Conservation (phyloP, 2,797 vertebrate genomes). For the Artibeus lituratus region DNA sequence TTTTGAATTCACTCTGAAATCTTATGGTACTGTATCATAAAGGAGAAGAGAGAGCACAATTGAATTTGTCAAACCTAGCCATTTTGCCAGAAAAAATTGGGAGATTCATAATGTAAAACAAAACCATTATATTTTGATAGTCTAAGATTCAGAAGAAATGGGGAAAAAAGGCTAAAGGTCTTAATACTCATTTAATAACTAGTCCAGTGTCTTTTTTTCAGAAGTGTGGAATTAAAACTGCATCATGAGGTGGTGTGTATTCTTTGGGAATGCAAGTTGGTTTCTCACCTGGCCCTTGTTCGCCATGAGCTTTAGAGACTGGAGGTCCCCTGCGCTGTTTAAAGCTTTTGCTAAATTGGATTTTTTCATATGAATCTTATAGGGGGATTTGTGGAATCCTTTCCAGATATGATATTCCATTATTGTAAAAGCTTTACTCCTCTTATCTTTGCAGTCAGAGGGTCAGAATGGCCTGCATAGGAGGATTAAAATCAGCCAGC, state of each 20-base stretch:
- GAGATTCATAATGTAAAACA: background rate
- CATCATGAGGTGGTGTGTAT: background rate
- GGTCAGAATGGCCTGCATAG: conserved; percentile 64
- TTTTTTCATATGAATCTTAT: conserved; percentile 64
- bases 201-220: background rate
- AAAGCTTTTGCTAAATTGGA: conserved; percentile 68
- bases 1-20: conserved; percentile 35
- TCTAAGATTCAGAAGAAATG: conserved; percentile 58
- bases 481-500: conserved; percentile 72
- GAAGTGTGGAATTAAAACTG: background rate
- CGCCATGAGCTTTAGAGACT: background rate
- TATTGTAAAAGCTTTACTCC: conserved; percentile 77
- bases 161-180: background rate
- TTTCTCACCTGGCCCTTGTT: background rate
- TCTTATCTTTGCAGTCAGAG: conserved; percentile 73
- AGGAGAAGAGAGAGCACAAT: background rate
- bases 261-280: background rate
- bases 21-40: background rate
- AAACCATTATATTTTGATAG: conserved; percentile 47
- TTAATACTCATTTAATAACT: background rate
- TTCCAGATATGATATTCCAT: conserved; percentile 71
- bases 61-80: background rate
- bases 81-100: background rate
- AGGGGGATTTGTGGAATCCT: conserved; percentile 78
- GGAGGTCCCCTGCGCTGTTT: background rate